These are phyloP conservation scores for Numida meleagris DNA, from an alignment of 2,113 vertebrate genomes.

Conservation along the genomic window DNA sequence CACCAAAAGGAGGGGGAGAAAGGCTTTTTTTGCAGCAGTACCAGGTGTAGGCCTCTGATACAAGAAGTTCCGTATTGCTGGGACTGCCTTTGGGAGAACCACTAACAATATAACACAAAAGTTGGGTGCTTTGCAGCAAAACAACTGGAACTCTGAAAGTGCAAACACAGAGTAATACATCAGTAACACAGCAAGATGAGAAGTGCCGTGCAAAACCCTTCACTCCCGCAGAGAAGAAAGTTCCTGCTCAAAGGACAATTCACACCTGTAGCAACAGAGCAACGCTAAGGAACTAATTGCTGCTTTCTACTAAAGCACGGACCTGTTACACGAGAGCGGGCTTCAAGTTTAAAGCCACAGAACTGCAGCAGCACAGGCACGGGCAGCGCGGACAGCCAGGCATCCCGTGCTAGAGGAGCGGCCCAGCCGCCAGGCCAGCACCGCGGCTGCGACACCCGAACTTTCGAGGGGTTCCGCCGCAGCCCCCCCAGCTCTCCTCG, in stretches of 20 bases:
- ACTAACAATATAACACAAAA: accelerated
- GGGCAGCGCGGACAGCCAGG: neutral
- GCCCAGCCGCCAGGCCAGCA: neutral
- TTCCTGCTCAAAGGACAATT: neutral
- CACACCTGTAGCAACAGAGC: accelerated
- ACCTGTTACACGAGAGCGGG: accelerated
- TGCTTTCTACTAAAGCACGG: neutral
- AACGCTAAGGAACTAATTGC: accelerated
- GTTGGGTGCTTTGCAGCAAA: neutral
- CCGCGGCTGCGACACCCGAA: too few relatives aligned
- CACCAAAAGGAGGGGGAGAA: accelerated
- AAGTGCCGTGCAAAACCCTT: neutral
- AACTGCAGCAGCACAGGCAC: accelerated
- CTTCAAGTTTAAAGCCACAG: accelerated
- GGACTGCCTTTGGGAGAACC: neutral
- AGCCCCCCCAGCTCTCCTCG: too few relatives aligned
- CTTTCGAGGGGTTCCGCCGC: neutral
- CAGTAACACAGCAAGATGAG: neutral
- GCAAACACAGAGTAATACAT: neutral
- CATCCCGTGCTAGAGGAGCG: accelerated
- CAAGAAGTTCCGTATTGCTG: too few relatives aligned
- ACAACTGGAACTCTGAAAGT: neutral
- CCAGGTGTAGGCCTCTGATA: neutral
- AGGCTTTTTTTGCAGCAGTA: neutral
- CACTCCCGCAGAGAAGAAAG: accelerated